These are phyloP conservation scores for Eilema depressum DNA, from an alignment of 2,888 invertebrate species.

Conservation along the genomic window DNA sequence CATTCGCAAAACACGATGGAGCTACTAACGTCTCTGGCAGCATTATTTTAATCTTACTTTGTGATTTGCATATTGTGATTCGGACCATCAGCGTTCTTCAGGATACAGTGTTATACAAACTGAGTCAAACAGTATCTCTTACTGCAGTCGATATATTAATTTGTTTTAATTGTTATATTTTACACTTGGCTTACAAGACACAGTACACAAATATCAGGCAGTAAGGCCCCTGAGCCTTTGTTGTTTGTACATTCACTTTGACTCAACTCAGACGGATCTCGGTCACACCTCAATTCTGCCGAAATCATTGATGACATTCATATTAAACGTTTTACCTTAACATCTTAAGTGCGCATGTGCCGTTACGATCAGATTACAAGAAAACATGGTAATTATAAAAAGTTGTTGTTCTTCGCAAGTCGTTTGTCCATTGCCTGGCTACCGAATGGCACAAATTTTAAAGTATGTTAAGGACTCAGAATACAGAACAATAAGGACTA, in stretches of 20 bases:
- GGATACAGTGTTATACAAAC: too few species aligned
- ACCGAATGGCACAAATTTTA: neutral
- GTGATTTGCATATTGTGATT: too few species aligned
- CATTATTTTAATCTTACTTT: too few species aligned
- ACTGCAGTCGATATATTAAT: too few species aligned
- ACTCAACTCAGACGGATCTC: neutral
- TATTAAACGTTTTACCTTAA: neutral
- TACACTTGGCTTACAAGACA: too few species aligned
- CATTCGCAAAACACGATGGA: too few species aligned
- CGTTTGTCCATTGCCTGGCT: neutral
- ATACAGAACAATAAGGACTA: too few species aligned
- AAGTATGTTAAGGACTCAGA: neutral
- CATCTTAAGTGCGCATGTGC: neutral
- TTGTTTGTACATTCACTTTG: neutral
- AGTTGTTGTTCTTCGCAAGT: neutral
- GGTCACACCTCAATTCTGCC: neutral
- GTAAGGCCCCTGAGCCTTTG: neutral
- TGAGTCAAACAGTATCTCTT: too few species aligned
- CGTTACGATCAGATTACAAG: conserved; percentile 2
- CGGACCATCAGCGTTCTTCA: too few species aligned
- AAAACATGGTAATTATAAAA: neutral
- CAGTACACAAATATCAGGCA: too few species aligned
- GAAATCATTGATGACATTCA: neutral
- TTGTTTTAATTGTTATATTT: too few species aligned
- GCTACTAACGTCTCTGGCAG: too few species aligned